These are phyloP conservation scores for Oryzias woworae DNA, from an alignment of 2,113 vertebrate species.

Conservation along the genomic window DNA sequence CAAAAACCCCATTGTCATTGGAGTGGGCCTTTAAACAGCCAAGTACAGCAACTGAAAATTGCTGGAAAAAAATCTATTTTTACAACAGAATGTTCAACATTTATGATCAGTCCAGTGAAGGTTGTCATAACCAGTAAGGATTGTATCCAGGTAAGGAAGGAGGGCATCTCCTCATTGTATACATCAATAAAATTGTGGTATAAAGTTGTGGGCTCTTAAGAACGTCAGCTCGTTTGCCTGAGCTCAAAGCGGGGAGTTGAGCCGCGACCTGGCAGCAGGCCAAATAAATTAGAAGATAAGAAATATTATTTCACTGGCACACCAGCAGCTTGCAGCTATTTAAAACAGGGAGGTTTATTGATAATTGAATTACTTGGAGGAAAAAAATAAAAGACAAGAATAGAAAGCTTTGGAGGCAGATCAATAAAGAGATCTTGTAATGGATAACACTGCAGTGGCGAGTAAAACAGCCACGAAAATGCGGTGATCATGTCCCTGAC, in stretches of 20 bases:
- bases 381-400: constrained; percentile 62
- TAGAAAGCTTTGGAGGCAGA: constrained; percentile 65
- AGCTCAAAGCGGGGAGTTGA: constrained; percentile 65
- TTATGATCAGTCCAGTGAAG: constrained; percentile 76
- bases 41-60: background rate
- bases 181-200: constrained; percentile 80
- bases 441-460: constrained; percentile 43
- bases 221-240: constrained; percentile 52
- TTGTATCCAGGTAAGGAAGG: constrained; percentile 69
- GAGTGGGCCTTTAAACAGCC: too few species aligned
- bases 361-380: constrained; percentile 74
- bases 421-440: constrained; percentile 63
- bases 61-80: constrained; percentile 15
- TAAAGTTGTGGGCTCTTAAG: constrained; percentile 85
- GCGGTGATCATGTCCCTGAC: constrained; percentile 11
- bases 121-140: constrained; percentile 87
- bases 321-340: constrained; percentile 63
- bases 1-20: too few species aligned
- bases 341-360: constrained; percentile 72
- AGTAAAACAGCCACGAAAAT: constrained; percentile 21
- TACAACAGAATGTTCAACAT: constrained; percentile 68
- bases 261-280: constrained; percentile 72
- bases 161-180: constrained; percentile 74
- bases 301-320: constrained; percentile 75
- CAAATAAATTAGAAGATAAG: constrained; percentile 79